A percentile compares a stretch with the other conserved stretches of the same genome.
phyloP scores from a whole-genome alignment of 2,797 vertebrate genomes.

The Cryptoprocta ferox region DNA sequence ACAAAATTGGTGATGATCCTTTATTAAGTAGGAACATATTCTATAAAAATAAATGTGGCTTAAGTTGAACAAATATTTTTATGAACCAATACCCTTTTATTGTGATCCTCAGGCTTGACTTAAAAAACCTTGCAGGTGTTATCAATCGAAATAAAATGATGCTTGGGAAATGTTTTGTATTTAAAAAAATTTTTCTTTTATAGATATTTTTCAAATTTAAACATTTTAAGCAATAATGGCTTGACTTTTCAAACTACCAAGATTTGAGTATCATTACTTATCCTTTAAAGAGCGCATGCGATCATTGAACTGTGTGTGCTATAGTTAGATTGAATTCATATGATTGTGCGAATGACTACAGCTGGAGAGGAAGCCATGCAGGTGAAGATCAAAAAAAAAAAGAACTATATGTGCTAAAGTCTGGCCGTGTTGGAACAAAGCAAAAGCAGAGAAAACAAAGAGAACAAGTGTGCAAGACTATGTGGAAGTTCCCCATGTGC shows the following conservation, averaged over 20 bases:
- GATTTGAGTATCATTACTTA: background rate
- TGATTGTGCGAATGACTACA: background rate
- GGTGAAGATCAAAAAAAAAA: background rate
- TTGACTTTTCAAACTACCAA: background rate
- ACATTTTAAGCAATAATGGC: background rate
- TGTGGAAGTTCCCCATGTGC: accelerated
- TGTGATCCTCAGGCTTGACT: background rate
- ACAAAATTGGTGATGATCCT: background rate
- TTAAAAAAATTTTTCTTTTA: background rate
- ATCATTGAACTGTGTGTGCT: background rate
- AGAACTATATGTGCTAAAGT: accelerated
- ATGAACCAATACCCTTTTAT: background rate
- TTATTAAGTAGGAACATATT: background rate
- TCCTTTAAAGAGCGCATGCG: background rate
- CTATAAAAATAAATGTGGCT: background rate
- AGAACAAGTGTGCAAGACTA: background rate
- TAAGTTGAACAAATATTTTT: background rate
- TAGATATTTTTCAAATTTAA: background rate
- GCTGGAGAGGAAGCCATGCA: no score
- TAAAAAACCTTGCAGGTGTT: background rate
- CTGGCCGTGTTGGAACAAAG: background rate
- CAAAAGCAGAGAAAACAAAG: background rate
- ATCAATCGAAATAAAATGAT: background rate
- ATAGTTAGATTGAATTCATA: background rate
- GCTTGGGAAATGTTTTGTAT: background rate